These are phyloP conservation scores for Drosophila austrosaltans DNA, from an alignment of 2,888 invertebrate species.

Conservation along the genomic window DNA sequence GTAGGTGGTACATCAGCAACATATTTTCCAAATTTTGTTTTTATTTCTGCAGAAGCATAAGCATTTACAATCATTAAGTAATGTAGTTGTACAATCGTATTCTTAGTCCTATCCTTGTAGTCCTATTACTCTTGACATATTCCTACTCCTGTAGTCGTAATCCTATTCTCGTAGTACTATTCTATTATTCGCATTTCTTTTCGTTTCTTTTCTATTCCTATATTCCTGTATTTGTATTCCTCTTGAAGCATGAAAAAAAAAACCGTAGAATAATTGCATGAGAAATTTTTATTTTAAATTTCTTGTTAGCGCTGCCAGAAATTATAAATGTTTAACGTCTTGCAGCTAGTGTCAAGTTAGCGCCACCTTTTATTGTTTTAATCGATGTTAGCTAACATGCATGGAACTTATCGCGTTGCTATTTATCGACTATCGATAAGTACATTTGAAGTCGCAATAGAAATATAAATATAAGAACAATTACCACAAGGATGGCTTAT, in stretches of 20 bases:
- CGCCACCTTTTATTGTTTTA: too few relatives aligned
- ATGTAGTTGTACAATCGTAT: too few relatives aligned
- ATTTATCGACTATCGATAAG: slow-evolving; percentile 2
- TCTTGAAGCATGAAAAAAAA: background rate
- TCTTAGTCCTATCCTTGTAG: too few relatives aligned
- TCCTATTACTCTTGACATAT: too few relatives aligned
- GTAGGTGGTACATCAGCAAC: slow-evolving; percentile 2
- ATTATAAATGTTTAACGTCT: background rate
- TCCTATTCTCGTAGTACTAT: too few relatives aligned
- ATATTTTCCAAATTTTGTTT: background rate
- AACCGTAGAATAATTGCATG: background rate
- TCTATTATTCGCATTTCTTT: too few relatives aligned
- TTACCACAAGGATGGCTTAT: background rate
- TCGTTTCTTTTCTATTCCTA: background rate
- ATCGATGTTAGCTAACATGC: background rate
- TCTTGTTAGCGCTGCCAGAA: background rate
- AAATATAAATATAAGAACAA: background rate
- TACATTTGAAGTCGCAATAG: background rate
- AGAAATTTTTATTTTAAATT: background rate
- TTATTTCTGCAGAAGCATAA: too few relatives aligned
- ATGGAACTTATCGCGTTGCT: background rate
- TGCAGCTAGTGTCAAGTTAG: too few relatives aligned
- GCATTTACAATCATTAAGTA: too few relatives aligned
- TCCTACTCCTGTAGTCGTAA: too few relatives aligned
- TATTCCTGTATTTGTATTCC: too few relatives aligned